Base-by-base conservation (phyloP, 2,113 vertebrate genomes). In the Leptobrachium ailaonicum region DNA sequence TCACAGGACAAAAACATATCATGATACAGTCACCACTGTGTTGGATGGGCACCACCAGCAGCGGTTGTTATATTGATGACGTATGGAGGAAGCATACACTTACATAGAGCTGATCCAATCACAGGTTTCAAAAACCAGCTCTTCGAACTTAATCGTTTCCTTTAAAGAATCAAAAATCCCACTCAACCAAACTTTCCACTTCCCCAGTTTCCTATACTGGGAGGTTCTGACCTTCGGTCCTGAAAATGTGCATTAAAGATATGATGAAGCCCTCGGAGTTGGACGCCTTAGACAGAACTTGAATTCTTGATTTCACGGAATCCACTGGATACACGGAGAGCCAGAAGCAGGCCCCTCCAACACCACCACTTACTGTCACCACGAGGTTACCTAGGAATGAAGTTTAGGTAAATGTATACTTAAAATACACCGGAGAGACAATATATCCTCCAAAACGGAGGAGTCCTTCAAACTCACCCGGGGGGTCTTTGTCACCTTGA, bases 271-370 rank as follows among this genome's bases (percentile, higher is more conserved):
- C 84, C 1, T 68, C 43, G 56, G 85, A 78, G 1, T 42, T 76
- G 4, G 83, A 75, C 6, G 73, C 71, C 79, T 82, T 80, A 5
- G 87, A 85, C 10, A 87, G 71, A 73, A 89, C 88, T 70, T 89
- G 88, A 41, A 89, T 88, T 60, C 85, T 83, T 4, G 88, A 88
- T 69, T 87, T 89, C 11, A 89, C 88, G 0, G 85, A 85, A 58
- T 89, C 88, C 40, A 88, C 80, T 50, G 88, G 88, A 73, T 89
- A 89, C 32, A 89, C 87, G 2, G 86, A 79, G 47, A 88, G 70
- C 86, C 87, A 87, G 74, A 89, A 86, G 32, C 75, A 83, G 8
- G 82, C 82, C 0, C 87, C 87, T 1, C 85, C 88, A 14, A 87
- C 72, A 20, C 88, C 86, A 0, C 87, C 88, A 42, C 87, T 85